Evolutionary conservation across 2,888 invertebrate species (phyloP).

Genomic region (Parasteatoda lunata): DNA sequence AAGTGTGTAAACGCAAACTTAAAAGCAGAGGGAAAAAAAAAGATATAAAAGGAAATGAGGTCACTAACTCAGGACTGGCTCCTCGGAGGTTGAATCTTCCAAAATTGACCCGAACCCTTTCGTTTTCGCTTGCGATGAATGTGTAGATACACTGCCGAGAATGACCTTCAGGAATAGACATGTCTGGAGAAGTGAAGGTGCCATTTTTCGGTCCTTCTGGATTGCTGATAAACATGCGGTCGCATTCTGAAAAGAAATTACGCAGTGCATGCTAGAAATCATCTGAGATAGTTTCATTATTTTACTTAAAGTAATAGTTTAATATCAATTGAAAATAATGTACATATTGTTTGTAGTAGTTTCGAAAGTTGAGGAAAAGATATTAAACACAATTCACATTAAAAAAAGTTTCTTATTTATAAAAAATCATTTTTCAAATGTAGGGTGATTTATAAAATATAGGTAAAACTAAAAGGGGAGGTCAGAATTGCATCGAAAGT

Average conservation of each 20-base stretch:
- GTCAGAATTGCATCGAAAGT: too few species aligned
- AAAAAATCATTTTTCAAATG: too few species aligned
- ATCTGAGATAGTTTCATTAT: too few species aligned
- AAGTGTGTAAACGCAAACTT: background rate
- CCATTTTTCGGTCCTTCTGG: slow-evolving; percentile 83
- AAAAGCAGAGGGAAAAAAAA: background rate
- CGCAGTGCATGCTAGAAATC: background rate
- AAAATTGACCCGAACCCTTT: slow-evolving; percentile 93
- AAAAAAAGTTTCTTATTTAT: too few species aligned
- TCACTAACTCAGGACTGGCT: slow-evolving; percentile 96
- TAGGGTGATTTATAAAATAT: too few species aligned
- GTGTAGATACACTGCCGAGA: slow-evolving; percentile 92
- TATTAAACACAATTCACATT: too few species aligned
- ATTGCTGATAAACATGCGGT: slow-evolving; percentile 92
- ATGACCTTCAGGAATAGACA: slow-evolving; percentile 81
- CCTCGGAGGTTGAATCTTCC: slow-evolving; percentile 92
- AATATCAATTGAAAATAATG: too few species aligned
- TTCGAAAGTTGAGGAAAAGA: too few species aligned
- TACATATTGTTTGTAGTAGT: too few species aligned
- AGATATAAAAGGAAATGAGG: slow-evolving; percentile 71
- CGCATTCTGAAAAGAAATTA: slow-evolving; percentile 82
- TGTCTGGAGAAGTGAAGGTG: slow-evolving; percentile 76
- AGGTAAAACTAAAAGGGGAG: too few species aligned
- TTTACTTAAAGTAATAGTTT: too few species aligned
- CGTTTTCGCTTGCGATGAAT: slow-evolving; percentile 92